Conservation (phyloP, 2,888 invertebrate genomes). For the Plemyria rubiginata region DNA sequence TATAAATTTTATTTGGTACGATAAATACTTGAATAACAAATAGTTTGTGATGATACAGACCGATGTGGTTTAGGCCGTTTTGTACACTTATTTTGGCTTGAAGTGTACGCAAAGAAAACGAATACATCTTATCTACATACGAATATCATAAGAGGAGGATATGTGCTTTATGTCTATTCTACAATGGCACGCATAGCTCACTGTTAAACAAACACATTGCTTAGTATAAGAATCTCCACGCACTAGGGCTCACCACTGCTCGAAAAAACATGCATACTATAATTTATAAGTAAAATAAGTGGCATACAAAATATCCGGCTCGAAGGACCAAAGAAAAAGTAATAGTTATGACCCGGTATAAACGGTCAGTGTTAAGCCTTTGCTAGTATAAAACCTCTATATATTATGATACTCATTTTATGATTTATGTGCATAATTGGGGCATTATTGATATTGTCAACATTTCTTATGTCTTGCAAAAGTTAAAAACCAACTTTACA, state of each 20-base stretch:
- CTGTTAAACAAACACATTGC: conserved; percentile 17
- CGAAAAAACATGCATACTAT: neutral
- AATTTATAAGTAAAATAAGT: neutral
- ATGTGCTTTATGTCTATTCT: conserved; percentile 42
- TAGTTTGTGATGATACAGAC: conserved; percentile 20
- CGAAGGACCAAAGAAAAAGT: conserved; percentile 5
- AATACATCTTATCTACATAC: conserved; percentile 33
- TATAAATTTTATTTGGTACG: conserved; percentile 16
- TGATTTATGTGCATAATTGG: conserved; percentile 13
- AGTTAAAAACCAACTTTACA: conserved; percentile 10
- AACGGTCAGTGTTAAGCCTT: neutral
- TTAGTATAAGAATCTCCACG: neutral
- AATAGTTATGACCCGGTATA: neutral
- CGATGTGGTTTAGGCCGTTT: conserved; percentile 32
- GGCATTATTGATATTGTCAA: conserved; percentile 7
- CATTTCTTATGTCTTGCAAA: conserved; percentile 16
- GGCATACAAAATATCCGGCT: neutral
- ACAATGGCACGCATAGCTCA: conserved; percentile 45
- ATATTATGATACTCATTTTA: neutral
- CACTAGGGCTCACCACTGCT: conserved; percentile 6
- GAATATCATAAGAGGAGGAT: conserved; percentile 33
- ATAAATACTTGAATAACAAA: conserved; percentile 24
- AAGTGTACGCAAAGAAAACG: conserved; percentile 31
- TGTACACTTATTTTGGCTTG: conserved; percentile 27
- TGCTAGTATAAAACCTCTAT: neutral